phyloP scores from a whole-genome alignment of 1,140 invertebrate genomes.

The Melipona quadrifasciata region DNA sequence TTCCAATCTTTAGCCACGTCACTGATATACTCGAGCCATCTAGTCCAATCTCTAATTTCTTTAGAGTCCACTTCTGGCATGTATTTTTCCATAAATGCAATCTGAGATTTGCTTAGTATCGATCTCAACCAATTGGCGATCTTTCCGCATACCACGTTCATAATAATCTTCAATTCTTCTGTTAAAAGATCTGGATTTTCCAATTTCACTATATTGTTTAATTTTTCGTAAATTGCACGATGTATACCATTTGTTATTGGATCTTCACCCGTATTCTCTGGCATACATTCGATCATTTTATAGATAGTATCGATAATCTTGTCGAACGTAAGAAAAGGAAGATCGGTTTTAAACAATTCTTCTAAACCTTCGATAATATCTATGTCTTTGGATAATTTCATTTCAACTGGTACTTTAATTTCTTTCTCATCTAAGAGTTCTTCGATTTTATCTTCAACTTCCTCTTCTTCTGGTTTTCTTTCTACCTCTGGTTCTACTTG shows the following conservation, averaged over 20 bases:
- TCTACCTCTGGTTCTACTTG: background rate
- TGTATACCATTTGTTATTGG: slow-evolving; percentile 66
- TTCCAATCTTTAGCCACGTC: slow-evolving; percentile 64
- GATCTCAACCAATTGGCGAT: slow-evolving; percentile 70
- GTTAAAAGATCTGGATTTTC: slow-evolving; percentile 55
- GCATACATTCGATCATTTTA: slow-evolving; percentile 55
- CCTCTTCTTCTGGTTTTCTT: background rate
- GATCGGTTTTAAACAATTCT: slow-evolving; percentile 59
- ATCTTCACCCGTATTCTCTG: slow-evolving; percentile 58
- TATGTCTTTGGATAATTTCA: background rate
- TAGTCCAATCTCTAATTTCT: slow-evolving; percentile 62
- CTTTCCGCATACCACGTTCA: slow-evolving; percentile 71
- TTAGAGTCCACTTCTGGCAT: slow-evolving; percentile 65
- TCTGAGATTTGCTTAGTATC: slow-evolving; percentile 59
- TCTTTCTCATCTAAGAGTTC: background rate
- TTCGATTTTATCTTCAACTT: background rate
- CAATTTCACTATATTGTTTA: slow-evolving; percentile 39
- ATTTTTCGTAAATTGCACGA: slow-evolving; percentile 67
- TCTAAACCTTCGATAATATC: background rate
- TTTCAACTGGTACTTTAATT: background rate
- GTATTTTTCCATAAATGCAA: slow-evolving; percentile 54
- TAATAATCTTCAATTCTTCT: slow-evolving; percentile 52
- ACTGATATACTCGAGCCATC: slow-evolving; percentile 64
- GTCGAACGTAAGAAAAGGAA: slow-evolving; percentile 69
- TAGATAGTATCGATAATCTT: slow-evolving; percentile 68